A percentile compares a stretch with the other conserved stretches of the same genome.
phyloP scores from a whole-genome alignment of 2,113 vertebrate genomes.

The Hiodon tergisus region DNA sequence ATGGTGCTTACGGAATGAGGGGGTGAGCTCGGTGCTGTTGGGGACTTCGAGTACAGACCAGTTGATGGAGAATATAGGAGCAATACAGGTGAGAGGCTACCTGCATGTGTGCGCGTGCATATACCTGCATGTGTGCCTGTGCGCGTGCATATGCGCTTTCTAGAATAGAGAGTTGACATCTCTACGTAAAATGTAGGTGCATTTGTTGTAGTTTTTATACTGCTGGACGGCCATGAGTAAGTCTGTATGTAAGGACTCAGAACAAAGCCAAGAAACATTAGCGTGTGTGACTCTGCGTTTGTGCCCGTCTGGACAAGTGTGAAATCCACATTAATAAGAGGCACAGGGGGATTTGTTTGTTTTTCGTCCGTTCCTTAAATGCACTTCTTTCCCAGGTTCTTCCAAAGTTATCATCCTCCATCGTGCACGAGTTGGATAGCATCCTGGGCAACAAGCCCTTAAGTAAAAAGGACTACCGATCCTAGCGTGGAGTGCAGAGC shows the following conservation, averaged over 20 bases:
- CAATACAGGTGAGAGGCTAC: conserved; percentile 73
- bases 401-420: conserved; percentile 83
- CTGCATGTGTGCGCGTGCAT: background rate
- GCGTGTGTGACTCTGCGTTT: too few relatives aligned
- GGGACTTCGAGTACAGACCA: conserved; percentile 79
- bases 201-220: too few relatives aligned
- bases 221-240: too few relatives aligned
- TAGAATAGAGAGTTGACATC: background rate
- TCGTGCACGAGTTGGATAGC: conserved; percentile 82
- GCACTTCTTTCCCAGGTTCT: conserved; percentile 68
- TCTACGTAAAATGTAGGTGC: too few relatives aligned
- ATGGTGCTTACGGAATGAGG: conserved; percentile 81
- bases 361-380: background rate
- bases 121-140: background rate
- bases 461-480: conserved; percentile 88
- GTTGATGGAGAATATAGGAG: conserved; percentile 82
- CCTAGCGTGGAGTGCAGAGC: conserved; percentile 52
- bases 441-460: conserved; percentile 93
- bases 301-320: too few relatives aligned
- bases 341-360: background rate
- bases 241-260: too few relatives aligned
- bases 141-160: background rate
- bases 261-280: too few relatives aligned
- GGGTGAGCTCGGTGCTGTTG: conserved; percentile 77
- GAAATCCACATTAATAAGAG: background rate